These are phyloP conservation scores for Drosophila nigricruria DNA, from an alignment of 2,888 invertebrate genomes.

Conservation along the genomic window DNA sequence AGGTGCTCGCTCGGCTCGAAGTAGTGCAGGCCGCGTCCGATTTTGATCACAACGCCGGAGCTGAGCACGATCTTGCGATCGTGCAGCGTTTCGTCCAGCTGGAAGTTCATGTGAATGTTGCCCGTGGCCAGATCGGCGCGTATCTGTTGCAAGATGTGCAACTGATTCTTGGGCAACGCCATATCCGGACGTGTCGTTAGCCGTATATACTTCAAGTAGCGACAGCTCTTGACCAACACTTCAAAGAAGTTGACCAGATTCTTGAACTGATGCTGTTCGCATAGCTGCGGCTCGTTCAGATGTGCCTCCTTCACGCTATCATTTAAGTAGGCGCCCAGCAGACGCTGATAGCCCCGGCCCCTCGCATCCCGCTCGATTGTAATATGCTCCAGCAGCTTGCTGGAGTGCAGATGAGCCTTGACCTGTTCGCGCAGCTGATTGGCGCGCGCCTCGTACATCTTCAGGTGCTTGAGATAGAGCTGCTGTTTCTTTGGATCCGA, in stretches of 20 bases:
- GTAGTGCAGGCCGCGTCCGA: conserved; percentile 94
- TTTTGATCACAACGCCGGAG: conserved; percentile 96
- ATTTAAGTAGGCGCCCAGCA: conserved; percentile 92
- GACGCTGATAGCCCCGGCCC: conserved; percentile 91
- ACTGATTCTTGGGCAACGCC: conserved; percentile 86
- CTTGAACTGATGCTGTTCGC: conserved; percentile 92
- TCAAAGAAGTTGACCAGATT: conserved; percentile 94
- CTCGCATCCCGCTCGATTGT: conserved; percentile 90
- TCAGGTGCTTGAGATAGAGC: conserved; percentile 86
- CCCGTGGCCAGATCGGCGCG: conserved; percentile 87
- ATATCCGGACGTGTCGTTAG: conserved; percentile 87
- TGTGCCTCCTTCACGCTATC: conserved; percentile 89
- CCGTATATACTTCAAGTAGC: conserved; percentile 87
- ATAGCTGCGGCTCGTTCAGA: conserved; percentile 94
- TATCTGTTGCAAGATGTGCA: conserved; percentile 87
- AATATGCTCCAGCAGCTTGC: conserved; percentile 90
- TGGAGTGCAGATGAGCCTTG: conserved; percentile 88
- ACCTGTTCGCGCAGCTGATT: conserved; percentile 91
- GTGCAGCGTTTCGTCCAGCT: conserved; percentile 91
- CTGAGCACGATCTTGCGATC: conserved; percentile 95
- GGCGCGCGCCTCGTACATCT: conserved; percentile 92
- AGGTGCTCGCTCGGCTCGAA: conserved; percentile 92
- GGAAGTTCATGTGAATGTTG: conserved; percentile 87
- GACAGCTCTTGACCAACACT: conserved; percentile 89
- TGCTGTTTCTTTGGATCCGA: conserved; percentile 85